A percentile compares a stretch with the other conserved stretches of the same genome.
Evolutionary conservation across 2,113 vertebrate species (phyloP).

Genomic region (Seriola aureovittata): DNA sequence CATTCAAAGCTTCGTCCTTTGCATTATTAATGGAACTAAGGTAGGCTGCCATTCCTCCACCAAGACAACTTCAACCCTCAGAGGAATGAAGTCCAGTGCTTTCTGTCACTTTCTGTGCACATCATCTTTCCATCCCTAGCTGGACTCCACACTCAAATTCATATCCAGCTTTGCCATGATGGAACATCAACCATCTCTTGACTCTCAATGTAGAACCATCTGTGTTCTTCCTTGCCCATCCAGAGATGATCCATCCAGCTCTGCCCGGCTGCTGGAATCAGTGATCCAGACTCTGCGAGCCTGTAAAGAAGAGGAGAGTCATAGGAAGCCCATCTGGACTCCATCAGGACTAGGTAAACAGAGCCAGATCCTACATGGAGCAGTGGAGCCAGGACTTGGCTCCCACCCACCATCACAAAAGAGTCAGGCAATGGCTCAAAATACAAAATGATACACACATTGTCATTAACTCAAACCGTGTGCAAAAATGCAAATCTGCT

Average conservation of each 20-base stretch:
- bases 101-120: constrained; percentile 17
- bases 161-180: constrained; percentile 34
- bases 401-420: constrained; percentile 71
- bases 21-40: constrained; percentile 6
- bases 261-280: constrained; percentile 53
- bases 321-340: constrained; percentile 79
- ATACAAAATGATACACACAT: constrained; percentile 74
- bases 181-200: constrained; percentile 41
- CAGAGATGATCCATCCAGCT: constrained; percentile 33
- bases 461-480: constrained; percentile 72
- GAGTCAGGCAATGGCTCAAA: constrained; percentile 69
- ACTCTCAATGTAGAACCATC: constrained; percentile 51
- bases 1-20: not conserved
- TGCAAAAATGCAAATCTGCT: constrained; percentile 73
- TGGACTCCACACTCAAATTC: constrained; percentile 37
- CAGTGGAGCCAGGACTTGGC: constrained; percentile 66
- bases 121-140: constrained; percentile 13
- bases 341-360: constrained; percentile 78
- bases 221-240: constrained; percentile 43
- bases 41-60: not conserved
- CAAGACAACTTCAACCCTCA: not conserved
- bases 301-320: constrained; percentile 56
- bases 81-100: not conserved
- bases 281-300: constrained; percentile 62
- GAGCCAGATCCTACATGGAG: constrained; percentile 77